phyloP scores from a whole-genome alignment of 1,140 invertebrate species.

The Zaprionus vittiger region DNA sequence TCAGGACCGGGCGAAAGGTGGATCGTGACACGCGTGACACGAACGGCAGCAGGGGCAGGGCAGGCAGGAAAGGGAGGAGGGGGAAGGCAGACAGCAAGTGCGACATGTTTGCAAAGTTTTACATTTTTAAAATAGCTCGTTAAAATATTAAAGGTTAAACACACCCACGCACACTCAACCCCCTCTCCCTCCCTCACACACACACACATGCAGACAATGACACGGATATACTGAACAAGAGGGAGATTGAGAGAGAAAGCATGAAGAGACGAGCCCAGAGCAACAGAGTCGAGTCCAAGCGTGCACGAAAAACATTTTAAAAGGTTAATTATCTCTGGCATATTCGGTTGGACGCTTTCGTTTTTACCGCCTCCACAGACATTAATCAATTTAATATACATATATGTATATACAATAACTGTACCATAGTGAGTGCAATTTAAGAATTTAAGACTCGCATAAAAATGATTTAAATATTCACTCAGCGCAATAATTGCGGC shows the following conservation, averaged over 20 bases:
- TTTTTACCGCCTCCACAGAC: conserved; percentile 33
- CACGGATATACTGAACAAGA: background rate
- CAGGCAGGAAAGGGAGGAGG: background rate
- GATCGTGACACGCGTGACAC: conserved; percentile 12
- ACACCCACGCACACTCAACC: conserved; percentile 26
- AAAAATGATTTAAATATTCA: conserved; percentile 1
- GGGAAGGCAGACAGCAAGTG: conserved; percentile 43
- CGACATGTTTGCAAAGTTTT: conserved; percentile 77
- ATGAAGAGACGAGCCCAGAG: background rate
- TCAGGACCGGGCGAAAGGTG: conserved; percentile 34
- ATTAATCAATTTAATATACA: conserved; percentile 58
- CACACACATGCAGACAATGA: conserved; percentile 10
- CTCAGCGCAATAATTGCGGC: background rate
- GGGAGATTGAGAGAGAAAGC: background rate
- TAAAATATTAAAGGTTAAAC: conserved; percentile 81
- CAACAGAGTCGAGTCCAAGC: conserved; percentile 15
- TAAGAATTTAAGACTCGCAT: conserved; percentile 4
- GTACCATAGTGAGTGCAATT: conserved; percentile 1
- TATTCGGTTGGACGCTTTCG: conserved; percentile 67
- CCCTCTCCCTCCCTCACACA: background rate
- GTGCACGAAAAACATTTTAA: conserved; percentile 53
- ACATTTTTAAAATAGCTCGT: conserved; percentile 79
- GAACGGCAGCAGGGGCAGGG: background rate
- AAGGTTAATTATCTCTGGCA: conserved; percentile 81
- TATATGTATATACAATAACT: conserved; percentile 33